Evolutionary conservation across 2,113 vertebrate species (phyloP).

Genomic region (Pica pica): DNA sequence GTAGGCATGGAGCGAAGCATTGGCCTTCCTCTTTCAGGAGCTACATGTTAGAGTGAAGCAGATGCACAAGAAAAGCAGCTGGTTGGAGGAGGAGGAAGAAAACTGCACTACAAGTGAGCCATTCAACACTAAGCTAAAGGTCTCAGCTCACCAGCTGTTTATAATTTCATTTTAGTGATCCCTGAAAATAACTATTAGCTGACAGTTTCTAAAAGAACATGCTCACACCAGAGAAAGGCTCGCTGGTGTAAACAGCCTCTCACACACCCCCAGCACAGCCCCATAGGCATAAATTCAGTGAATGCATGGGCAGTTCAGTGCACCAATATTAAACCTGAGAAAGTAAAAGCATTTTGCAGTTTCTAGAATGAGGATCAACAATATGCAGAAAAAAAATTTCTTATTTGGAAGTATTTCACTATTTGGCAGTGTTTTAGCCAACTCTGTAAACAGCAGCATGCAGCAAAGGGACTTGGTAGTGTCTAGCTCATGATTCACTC

Average conservation of each 20-base stretch:
- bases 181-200: neutral
- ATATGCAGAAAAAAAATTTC: neutral
- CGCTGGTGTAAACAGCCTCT: neutral
- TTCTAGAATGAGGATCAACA: neutral
- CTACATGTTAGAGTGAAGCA: neutral
- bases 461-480: neutral
- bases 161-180: neutral
- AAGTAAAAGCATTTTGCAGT: neutral
- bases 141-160: conserved; percentile 3
- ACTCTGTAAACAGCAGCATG: neutral
- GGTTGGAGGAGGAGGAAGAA: neutral
- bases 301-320: neutral
- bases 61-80: neutral
- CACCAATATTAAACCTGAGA: neutral
- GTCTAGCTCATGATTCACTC: neutral
- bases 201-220: neutral
- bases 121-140: neutral
- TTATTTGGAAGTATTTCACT: neutral
- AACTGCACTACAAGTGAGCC: neutral
- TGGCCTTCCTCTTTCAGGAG: neutral
- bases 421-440: neutral
- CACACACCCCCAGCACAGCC: neutral
- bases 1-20: neutral
- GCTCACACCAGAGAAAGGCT: neutral
- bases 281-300: neutral